Conservation (phyloP, 2,797 vertebrate species). For the Hydrolagus colliei region DNA sequence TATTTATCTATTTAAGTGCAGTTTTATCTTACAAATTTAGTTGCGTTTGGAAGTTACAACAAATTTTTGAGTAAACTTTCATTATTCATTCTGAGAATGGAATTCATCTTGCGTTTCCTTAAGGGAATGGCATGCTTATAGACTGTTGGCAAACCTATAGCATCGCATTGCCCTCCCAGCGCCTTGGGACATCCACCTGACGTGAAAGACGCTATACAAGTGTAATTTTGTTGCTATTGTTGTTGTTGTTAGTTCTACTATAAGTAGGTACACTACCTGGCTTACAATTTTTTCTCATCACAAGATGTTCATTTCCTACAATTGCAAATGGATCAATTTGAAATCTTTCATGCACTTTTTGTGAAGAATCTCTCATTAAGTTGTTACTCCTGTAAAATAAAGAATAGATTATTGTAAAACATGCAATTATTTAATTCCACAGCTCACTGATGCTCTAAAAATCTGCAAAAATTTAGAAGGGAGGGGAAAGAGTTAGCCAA, state of each 20-base stretch:
- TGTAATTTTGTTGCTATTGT: neutral
- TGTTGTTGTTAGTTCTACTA: neutral
- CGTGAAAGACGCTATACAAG: no score
- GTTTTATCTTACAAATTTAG: no score
- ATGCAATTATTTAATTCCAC: neutral
- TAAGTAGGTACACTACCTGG: neutral
- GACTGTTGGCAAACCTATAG: neutral
- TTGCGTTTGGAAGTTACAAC: no score
- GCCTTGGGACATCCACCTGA: no score
- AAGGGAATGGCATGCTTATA: neutral
- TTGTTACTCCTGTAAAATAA: constrained; percentile 4
- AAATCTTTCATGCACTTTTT: neutral
- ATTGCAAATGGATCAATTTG: neutral
- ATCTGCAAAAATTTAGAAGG: no score
- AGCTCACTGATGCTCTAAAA: neutral
- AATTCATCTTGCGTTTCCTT: neutral
- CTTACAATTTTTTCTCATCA: neutral
- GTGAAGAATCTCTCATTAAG: neutral
- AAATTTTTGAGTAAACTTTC: no score
- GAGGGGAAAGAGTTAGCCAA: no score
- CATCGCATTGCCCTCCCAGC: no score
- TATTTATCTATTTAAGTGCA: no score
- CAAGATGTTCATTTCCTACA: constrained; percentile 16
- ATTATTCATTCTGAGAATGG: no score
- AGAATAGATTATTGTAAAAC: neutral